Evolutionary conservation across 2,797 vertebrate genomes (phyloP).

Genomic region (Lutjanus campechanus): DNA sequence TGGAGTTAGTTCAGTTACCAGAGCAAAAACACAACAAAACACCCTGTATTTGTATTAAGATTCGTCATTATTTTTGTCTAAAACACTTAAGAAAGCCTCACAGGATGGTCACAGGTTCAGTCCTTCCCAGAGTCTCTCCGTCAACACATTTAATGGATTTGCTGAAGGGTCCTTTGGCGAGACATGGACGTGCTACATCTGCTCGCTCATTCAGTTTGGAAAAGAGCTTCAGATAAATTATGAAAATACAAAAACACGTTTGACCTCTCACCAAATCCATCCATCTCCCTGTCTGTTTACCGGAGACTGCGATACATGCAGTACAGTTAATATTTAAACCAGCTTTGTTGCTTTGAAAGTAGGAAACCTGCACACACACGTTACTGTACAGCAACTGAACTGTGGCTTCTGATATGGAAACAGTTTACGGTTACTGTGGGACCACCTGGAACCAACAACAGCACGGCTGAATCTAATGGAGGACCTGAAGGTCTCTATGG

Average conservation of each 20-base stretch:
- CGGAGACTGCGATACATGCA: slow-evolving; percentile 23
- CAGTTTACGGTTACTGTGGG: not conserved
- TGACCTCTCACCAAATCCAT: slow-evolving; percentile 21
- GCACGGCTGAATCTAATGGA: not conserved
- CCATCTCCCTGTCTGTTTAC: slow-evolving; percentile 39
- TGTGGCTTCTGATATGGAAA: slow-evolving; percentile 6
- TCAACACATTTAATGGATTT: slow-evolving; percentile 30
- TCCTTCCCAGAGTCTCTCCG: slow-evolving; percentile 2
- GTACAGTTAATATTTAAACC: slow-evolving; percentile 42
- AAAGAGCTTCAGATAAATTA: slow-evolving; percentile 28
- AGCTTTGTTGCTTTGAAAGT: slow-evolving; percentile 28
- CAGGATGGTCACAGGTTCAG: slow-evolving; percentile 12
- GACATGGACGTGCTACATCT: slow-evolving; percentile 34
- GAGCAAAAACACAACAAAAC: slow-evolving; percentile 14
- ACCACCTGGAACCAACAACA: not conserved
- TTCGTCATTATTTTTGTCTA: not conserved
- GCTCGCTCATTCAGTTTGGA: slow-evolving; percentile 44
- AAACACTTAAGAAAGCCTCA: slow-evolving; percentile 7
- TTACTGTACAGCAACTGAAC: slow-evolving; percentile 15
- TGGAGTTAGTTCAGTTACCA: not conserved
- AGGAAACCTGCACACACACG: slow-evolving; percentile 43
- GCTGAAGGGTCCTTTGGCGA: slow-evolving; percentile 29
- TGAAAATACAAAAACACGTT: slow-evolving; percentile 38
- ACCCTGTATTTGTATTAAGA: not conserved
- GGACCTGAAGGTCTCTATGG: slow-evolving; percentile 5